Percentiles rank a stretch among this genome's conserved stretches.
phyloP scores from a whole-genome alignment of 2,888 invertebrate species.

The Flexamia atlantica region DNA sequence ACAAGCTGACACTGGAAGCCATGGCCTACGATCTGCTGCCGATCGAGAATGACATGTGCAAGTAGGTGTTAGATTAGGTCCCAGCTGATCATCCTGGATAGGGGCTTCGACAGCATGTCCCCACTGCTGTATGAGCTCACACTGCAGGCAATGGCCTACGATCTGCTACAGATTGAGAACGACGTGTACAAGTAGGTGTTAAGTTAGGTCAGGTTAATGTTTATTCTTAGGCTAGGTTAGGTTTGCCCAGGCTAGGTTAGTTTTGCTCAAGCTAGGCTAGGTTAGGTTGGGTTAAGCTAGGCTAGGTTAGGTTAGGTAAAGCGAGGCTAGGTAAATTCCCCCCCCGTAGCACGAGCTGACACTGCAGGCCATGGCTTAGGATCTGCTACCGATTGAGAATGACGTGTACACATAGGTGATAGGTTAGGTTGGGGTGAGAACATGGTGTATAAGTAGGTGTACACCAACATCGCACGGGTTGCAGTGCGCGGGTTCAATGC shows the following conservation, averaged over 20 bases:
- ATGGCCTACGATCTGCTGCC: constrained; percentile 99
- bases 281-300: too few relatives aligned
- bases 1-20: constrained; percentile 98
- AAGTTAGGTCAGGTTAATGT: too few relatives aligned
- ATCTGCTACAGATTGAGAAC: constrained; percentile 97
- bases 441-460: constrained; percentile 96
- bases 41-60: constrained; percentile 99
- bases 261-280: too few relatives aligned
- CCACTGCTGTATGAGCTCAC: constrained; percentile 98
- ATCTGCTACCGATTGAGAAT: constrained; percentile 97
- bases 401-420: constrained; percentile 95
- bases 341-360: constrained; percentile 98
- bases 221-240: too few relatives aligned
- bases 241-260: too few relatives aligned
- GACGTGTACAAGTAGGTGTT: constrained; percentile 95
- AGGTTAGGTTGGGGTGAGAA: constrained; percentile 98
- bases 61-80: constrained; percentile 91
- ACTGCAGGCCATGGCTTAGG: constrained; percentile 99
- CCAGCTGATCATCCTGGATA: constrained; percentile 95
- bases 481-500: too few relatives aligned
- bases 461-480: too few relatives aligned
- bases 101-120: constrained; percentile 99
- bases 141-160: constrained; percentile 99
- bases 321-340: too few relatives aligned
- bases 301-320: too few relatives aligned